phyloP scores from a whole-genome alignment of 2,888 invertebrate genomes.

The Ecdyonurus torrentis region DNA sequence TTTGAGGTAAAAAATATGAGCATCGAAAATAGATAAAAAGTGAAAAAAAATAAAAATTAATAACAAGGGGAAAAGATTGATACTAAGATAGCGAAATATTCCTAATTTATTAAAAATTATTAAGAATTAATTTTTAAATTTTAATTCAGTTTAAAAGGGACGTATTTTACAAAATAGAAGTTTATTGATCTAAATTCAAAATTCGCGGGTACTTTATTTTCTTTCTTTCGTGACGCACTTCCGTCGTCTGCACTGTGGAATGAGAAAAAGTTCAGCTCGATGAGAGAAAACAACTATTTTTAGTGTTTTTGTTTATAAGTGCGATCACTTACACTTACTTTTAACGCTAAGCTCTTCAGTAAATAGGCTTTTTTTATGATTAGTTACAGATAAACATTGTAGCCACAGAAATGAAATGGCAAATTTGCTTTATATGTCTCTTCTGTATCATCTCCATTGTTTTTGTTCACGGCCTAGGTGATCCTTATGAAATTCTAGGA shows the following conservation, averaged over 20 bases:
- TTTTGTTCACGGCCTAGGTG: constrained; percentile 30
- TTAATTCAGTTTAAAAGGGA: too few species aligned
- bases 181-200: neutral
- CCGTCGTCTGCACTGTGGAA: neutral
- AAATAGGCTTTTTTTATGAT: neutral
- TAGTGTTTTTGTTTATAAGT: neutral
- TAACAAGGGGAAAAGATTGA: too few species aligned
- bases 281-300: neutral
- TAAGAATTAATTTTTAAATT: too few species aligned
- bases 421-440: constrained; percentile 9
- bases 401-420: constrained; percentile 13
- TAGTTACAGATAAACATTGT: neutral
- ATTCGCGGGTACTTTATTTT: neutral
- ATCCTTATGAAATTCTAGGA: constrained; percentile 75
- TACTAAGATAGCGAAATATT: too few species aligned
- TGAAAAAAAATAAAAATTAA: too few species aligned
- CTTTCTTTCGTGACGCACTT: neutral
- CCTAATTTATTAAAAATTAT: too few species aligned
- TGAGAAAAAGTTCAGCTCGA: neutral
- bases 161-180: too few species aligned
- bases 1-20: neutral
- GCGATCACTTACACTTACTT: neutral
- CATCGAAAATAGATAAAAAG: neutral
- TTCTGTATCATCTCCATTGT: constrained; percentile 7
- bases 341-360: neutral